A percentile compares a stretch with the other conserved stretches of the same genome.
These are phyloP conservation scores for Meliscaeva auricollis DNA, from an alignment of 2,888 invertebrate species.

Conservation along the genomic window DNA sequence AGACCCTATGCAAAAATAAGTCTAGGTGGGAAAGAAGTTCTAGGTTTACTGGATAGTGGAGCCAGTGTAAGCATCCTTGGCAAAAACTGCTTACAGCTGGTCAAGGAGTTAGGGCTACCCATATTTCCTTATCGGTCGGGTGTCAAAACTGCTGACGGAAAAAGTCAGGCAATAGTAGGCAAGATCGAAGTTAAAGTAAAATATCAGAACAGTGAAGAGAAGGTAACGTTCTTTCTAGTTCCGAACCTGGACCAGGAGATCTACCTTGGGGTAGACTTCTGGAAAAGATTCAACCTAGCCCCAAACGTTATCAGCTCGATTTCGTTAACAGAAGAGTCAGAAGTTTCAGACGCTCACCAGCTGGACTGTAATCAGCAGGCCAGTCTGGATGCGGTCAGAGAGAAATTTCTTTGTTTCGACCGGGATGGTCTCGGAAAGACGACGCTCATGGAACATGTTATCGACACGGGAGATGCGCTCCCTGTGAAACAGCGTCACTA, in stretches of 20 bases:
- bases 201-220: background rate
- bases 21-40: background rate
- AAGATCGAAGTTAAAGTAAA: background rate
- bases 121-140: background rate
- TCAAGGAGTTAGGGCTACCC: background rate
- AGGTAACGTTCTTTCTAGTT: background rate
- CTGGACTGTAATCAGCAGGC: background rate
- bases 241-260: background rate
- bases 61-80: no score
- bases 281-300: constrained; percentile 18
- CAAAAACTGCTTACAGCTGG: background rate
- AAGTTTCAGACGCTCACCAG: constrained; percentile 1
- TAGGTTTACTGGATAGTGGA: no score
- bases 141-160: background rate
- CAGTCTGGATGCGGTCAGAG: background rate
- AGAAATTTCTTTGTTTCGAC: constrained; percentile 1
- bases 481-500: no score
- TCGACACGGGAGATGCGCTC: no score
- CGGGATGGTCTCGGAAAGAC: no score
- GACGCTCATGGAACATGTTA: no score
- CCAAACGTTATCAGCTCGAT: background rate
- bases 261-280: constrained; percentile 24
- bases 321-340: background rate
- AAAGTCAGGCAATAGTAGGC: background rate
- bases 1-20: background rate